A percentile compares a stretch with the other conserved stretches of the same genome.
phyloP scores from a whole-genome alignment of 2,113 vertebrate species.

The Embiotoca jacksoni region DNA sequence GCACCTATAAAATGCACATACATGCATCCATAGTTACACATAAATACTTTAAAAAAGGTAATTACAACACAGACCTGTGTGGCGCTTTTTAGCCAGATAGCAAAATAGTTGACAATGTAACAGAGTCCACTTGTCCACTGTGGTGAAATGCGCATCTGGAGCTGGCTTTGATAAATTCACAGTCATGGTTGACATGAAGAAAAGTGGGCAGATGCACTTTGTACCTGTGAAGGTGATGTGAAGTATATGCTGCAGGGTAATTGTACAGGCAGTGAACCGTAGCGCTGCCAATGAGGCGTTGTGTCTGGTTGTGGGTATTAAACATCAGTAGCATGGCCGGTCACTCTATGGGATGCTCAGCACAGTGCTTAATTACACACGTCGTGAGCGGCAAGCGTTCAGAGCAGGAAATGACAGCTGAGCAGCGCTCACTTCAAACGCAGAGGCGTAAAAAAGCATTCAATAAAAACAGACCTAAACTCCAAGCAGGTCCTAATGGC shows the following conservation, averaged over 20 bases:
- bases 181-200: conserved; percentile 45
- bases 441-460: conserved; percentile 73
- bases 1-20: conserved; percentile 44
- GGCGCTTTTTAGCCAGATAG: conserved; percentile 17
- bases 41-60: not conserved
- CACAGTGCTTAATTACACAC: conserved; percentile 77
- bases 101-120: not conserved
- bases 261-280: conserved; percentile 64
- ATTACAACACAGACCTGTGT: conserved; percentile 19
- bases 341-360: conserved; percentile 59
- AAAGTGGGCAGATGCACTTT: conserved; percentile 52
- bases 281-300: conserved; percentile 69
- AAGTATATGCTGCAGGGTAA: conserved; percentile 59
- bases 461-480: conserved; percentile 75
- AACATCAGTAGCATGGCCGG: conserved; percentile 52
- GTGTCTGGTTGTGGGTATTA: conserved; percentile 71
- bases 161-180: conserved; percentile 57
- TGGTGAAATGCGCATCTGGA: conserved; percentile 29
- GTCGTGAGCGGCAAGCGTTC: conserved; percentile 63
- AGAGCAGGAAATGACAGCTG: conserved; percentile 77
- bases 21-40: not conserved
- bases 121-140: conserved; percentile 23
- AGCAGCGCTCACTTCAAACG: conserved; percentile 76
- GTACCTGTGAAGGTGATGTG: conserved; percentile 58
- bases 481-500: conserved; percentile 65